Percentiles rank a stretch among this genome's conserved stretches.
Conservation (phyloP, 2,113 vertebrate species). For the Dasyprocta punctata region DNA sequence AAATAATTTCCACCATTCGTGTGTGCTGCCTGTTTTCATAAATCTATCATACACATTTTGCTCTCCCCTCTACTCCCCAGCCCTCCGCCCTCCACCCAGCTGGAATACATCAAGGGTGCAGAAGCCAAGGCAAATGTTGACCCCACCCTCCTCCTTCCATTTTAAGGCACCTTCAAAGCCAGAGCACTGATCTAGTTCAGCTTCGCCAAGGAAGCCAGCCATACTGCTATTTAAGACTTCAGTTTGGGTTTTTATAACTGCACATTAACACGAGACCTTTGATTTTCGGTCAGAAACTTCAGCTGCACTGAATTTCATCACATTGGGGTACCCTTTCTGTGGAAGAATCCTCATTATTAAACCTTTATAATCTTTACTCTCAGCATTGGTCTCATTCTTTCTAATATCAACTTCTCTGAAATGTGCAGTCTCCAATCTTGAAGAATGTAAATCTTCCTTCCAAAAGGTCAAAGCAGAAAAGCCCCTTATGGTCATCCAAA, state of each 20-base stretch:
- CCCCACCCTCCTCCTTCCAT: constrained; percentile 87
- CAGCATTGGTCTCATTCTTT: constrained; percentile 43
- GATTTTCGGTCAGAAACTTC: constrained; percentile 82
- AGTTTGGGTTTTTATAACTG: constrained; percentile 83
- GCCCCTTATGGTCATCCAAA: constrained; percentile 4
- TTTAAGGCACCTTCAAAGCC: constrained; percentile 88
- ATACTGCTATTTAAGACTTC: constrained; percentile 84
- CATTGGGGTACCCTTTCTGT: constrained; percentile 69
- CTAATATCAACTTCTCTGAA: constrained; percentile 60
- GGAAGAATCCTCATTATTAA: constrained; percentile 78
- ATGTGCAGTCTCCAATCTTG: constrained; percentile 50
- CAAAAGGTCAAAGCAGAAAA: constrained; percentile 70
- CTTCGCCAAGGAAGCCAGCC: constrained; percentile 83
- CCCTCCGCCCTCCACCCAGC: constrained; percentile 80
- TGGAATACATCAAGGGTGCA: constrained; percentile 86
- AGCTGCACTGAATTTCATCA: constrained; percentile 81
- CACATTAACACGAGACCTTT: constrained; percentile 83
- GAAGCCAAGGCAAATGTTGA: constrained; percentile 86
- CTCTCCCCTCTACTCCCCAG: constrained; percentile 76
- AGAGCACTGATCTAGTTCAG: constrained; percentile 78
- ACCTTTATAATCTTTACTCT: constrained; percentile 74
- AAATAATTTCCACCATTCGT: constrained; percentile 66
- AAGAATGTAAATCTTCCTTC: constrained; percentile 62
- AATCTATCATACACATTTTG: constrained; percentile 71
- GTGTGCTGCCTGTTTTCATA: constrained; percentile 76